Conservation (phyloP, 2,888 invertebrate genomes). For the Lamellibrachia columna region DNA sequence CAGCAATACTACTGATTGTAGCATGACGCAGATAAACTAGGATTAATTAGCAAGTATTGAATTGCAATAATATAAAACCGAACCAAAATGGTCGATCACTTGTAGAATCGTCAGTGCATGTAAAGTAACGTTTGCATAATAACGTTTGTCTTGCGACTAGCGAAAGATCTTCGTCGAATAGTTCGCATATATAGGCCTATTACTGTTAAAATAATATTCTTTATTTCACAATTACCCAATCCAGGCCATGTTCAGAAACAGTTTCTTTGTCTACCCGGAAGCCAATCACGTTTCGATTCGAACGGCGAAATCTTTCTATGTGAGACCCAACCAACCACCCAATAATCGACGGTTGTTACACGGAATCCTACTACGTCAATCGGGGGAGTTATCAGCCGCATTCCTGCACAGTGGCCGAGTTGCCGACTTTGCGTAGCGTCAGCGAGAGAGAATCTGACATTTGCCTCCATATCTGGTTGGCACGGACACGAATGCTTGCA, state of each 20-base stretch:
- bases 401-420: neutral
- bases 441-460: neutral
- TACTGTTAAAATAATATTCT: neutral
- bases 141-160: neutral
- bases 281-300: neutral
- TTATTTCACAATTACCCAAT: neutral
- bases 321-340: neutral
- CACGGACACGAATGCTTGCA: neutral
- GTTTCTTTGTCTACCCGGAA: neutral
- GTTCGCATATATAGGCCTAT: neutral
- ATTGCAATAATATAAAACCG: too few species aligned
- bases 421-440: neutral
- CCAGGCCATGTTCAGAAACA: neutral
- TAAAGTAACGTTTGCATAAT: too few species aligned
- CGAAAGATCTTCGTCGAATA: neutral
- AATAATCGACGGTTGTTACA: neutral
- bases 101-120: too few species aligned
- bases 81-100: too few species aligned
- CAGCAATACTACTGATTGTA: too few species aligned
- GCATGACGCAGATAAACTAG: too few species aligned
- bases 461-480: neutral
- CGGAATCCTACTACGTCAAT: neutral
- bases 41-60: too few species aligned
- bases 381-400: neutral
- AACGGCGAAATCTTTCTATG: neutral